Conservation (phyloP, 2,888 invertebrate species). For the Seira sanloemensis region DNA sequence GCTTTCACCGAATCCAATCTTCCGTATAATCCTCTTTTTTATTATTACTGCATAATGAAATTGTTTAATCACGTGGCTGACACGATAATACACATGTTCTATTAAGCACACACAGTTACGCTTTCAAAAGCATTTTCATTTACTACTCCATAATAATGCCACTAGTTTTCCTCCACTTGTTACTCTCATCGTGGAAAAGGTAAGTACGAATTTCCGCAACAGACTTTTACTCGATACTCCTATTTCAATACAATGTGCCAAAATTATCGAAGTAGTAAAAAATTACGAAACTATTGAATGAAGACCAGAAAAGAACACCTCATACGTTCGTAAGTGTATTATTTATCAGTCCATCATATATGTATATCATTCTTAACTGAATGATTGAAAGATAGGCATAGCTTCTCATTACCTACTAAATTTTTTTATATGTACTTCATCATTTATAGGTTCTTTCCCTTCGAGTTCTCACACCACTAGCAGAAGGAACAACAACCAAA, state of each 20-base stretch:
- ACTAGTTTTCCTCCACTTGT: background rate
- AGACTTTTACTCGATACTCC: background rate
- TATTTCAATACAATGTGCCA: background rate
- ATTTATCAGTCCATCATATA: background rate
- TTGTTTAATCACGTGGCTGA: background rate
- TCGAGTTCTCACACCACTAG: slow-evolving; percentile 7
- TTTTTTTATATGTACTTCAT: background rate
- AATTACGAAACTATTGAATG: background rate
- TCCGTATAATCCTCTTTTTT: background rate
- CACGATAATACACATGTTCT: background rate
- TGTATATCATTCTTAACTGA: background rate
- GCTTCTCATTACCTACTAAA: background rate
- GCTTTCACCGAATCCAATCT: background rate
- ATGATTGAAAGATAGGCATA: background rate
- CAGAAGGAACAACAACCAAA: background rate
- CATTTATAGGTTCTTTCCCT: slow-evolving; percentile 9
- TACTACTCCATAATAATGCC: background rate
- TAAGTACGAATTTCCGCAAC: background rate
- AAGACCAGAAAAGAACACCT: background rate
- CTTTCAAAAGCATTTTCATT: background rate
- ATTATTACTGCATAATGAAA: background rate
- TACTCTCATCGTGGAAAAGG: background rate
- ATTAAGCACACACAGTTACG: background rate
- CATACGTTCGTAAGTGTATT: background rate
- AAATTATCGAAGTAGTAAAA: too few relatives aligned